These are phyloP conservation scores for Peromyscus melanophrys DNA, from an alignment of 2,797 vertebrate genomes.

Conservation along the genomic window DNA sequence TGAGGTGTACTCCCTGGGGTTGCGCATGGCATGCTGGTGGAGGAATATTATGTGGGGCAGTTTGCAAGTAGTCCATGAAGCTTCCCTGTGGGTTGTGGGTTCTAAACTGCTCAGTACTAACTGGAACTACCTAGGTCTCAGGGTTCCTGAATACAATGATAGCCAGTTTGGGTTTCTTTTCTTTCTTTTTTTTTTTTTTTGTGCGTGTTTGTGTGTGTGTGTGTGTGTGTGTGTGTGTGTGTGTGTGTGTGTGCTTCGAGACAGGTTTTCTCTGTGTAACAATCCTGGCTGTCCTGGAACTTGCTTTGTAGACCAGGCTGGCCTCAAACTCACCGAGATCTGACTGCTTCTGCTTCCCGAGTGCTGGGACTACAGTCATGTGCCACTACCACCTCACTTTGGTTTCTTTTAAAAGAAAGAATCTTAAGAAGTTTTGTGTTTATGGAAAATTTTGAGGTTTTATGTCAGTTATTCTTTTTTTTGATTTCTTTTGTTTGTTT, in stretches of 20 bases:
- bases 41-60: conserved; percentile 84
- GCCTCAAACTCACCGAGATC: no score
- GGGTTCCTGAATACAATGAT: not conserved
- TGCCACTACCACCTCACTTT: no score
- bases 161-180: not conserved
- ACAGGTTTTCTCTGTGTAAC: no score
- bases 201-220: no score
- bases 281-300: no score
- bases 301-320: no score
- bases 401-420: conserved; percentile 13
- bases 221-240: no score
- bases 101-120: conserved; percentile 82
- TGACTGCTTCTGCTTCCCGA: no score
- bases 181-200: not conserved
- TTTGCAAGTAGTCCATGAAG: conserved; percentile 82
- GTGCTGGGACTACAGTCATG: no score
- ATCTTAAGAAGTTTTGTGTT: conserved; percentile 27
- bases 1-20: not conserved
- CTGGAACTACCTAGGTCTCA: conserved; percentile 47
- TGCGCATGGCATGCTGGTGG: conserved; percentile 77
- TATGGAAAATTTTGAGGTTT: not conserved
- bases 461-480: not conserved
- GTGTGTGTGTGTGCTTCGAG: no score
- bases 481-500: no score
- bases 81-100: conserved; percentile 80